These are phyloP conservation scores for Aleadryas rufinucha DNA, from an alignment of 2,113 vertebrate genomes.

Conservation along the genomic window DNA sequence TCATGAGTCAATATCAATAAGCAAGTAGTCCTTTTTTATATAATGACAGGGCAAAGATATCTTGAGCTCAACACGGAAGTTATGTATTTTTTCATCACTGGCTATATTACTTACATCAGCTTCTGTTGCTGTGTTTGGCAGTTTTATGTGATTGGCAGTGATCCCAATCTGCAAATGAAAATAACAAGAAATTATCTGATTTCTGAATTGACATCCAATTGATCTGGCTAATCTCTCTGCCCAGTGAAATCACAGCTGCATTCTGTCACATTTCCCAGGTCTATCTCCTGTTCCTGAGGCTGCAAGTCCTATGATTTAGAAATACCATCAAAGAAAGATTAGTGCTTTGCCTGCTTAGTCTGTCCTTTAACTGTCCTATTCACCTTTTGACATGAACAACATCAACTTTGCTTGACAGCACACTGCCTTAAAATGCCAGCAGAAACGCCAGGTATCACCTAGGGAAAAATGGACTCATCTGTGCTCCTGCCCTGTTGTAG, in stretches of 20 bases:
- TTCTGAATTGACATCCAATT: neutral
- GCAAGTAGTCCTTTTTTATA: neutral
- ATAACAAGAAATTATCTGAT: neutral
- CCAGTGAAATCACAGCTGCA: neutral
- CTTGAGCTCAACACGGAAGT: neutral
- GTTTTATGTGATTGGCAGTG: conserved; percentile 86
- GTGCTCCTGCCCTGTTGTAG: neutral
- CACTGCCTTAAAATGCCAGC: neutral
- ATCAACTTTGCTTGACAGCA: neutral
- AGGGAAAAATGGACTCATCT: neutral
- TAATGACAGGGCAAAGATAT: neutral
- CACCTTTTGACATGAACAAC: neutral
- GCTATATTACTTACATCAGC: conserved; percentile 78
- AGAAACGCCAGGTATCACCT: neutral
- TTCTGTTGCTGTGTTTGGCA: conserved; percentile 89
- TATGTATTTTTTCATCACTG: neutral
- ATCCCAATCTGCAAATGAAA: conserved; percentile 88
- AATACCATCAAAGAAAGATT: neutral
- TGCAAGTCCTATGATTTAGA: neutral
- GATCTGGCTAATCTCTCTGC: neutral
- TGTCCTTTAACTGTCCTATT: neutral
- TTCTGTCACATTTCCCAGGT: neutral
- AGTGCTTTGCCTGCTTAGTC: neutral
- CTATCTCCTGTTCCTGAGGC: neutral
- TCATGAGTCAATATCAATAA: neutral